Conservation (phyloP, 2,888 invertebrate genomes). For the Chaetoderma sp. region DNA sequence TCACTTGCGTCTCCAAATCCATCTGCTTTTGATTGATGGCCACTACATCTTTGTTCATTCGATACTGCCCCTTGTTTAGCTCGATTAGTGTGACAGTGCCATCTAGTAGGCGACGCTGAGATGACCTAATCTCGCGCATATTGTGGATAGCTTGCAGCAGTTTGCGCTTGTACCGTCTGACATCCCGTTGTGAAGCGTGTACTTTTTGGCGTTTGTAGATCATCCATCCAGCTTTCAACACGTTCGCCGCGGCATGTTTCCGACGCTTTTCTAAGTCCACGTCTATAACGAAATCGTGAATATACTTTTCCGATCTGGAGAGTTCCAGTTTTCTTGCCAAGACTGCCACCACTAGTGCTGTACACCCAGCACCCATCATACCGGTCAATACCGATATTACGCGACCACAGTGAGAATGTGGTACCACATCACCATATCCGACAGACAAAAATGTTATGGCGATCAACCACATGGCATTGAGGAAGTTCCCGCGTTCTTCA, state of each 20-base stretch:
- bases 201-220: constrained; percentile 55
- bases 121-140: constrained; percentile 65
- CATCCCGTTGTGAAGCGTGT: constrained; percentile 33
- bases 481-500: constrained; percentile 50
- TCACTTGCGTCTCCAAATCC: not conserved
- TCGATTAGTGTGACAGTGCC: constrained; percentile 59
- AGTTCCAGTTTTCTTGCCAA: constrained; percentile 65
- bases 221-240: constrained; percentile 65
- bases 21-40: not conserved
- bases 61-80: constrained; percentile 46
- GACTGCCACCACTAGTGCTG: constrained; percentile 67
- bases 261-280: constrained; percentile 63
- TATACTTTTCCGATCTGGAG: constrained; percentile 66
- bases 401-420: constrained; percentile 67
- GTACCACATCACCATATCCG: constrained; percentile 68
- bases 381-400: constrained; percentile 66
- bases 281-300: constrained; percentile 68
- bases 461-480: constrained; percentile 68
- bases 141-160: constrained; percentile 64
- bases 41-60: not conserved
- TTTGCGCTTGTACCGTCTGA: constrained; percentile 56
- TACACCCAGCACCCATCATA: constrained; percentile 67
- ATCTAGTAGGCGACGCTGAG: constrained; percentile 59
- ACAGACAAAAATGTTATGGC: constrained; percentile 68
- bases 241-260: constrained; percentile 64